Percentiles rank a stretch among this genome's conserved stretches.
phyloP scores from a whole-genome alignment of 2,797 vertebrate genomes.

The Melanotaenia maccullochi region DNA sequence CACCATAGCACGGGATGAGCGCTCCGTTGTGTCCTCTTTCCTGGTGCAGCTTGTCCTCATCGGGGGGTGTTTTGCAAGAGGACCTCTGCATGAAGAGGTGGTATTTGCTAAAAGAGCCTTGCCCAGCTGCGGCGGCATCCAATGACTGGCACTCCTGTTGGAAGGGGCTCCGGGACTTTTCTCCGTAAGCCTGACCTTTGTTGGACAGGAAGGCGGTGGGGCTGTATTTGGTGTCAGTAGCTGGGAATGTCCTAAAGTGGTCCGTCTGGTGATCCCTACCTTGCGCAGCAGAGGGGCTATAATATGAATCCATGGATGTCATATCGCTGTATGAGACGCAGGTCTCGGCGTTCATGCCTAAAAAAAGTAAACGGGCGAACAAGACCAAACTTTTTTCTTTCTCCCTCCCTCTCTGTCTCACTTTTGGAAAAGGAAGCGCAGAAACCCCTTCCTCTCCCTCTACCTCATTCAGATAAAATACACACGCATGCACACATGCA shows the following conservation, averaged over 20 bases:
- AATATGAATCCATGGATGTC: slow-evolving; percentile 99
- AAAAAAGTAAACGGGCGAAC: slow-evolving; percentile 72
- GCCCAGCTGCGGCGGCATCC: slow-evolving; percentile 88
- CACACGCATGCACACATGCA: slow-evolving; percentile 45
- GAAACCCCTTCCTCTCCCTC: slow-evolving; percentile 66
- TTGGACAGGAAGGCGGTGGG: slow-evolving; percentile 90
- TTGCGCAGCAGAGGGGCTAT: slow-evolving; percentile 89
- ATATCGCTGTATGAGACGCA: slow-evolving; percentile 95
- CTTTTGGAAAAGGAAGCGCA: slow-evolving; percentile 74
- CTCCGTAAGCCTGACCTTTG: slow-evolving; percentile 94
- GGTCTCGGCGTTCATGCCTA: slow-evolving; percentile 95
- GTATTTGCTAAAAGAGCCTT: slow-evolving; percentile 94
- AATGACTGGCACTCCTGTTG: slow-evolving; percentile 93
- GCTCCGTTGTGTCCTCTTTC: slow-evolving; percentile 88
- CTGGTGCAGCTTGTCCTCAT: slow-evolving; percentile 88
- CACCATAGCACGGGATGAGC: slow-evolving; percentile 92
- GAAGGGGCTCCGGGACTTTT: slow-evolving; percentile 90
- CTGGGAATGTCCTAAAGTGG: slow-evolving; percentile 94
- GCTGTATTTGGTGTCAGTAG: slow-evolving; percentile 93
- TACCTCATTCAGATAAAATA: slow-evolving; percentile 68
- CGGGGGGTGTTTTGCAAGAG: slow-evolving; percentile 91
- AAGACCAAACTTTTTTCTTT: slow-evolving; percentile 61
- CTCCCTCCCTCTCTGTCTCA: slow-evolving; percentile 54
- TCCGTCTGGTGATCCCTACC: slow-evolving; percentile 88
- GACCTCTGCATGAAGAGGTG: slow-evolving; percentile 92